Base-by-base conservation (phyloP, 2,888 invertebrate species). In the Spilarctia lutea region DNA sequence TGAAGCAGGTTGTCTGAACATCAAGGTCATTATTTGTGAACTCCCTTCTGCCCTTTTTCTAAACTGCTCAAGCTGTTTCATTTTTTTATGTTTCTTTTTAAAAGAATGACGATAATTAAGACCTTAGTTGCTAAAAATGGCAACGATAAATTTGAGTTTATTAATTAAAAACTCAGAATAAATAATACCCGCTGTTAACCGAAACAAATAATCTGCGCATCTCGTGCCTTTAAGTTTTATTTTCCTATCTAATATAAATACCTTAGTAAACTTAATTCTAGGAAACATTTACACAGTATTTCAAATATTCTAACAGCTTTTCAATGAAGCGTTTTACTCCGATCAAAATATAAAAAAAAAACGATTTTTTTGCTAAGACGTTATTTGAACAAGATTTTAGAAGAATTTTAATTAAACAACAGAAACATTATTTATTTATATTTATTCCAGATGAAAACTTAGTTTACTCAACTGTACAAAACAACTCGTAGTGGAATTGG, bases 401-500 rank as follows among this genome's bases (percentile, higher is more conserved):
- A 75, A 72, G 48, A 68, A 68, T 72, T 75, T 76, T 76, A 76
- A 76, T 75, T 78, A 68, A 74, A 75, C 42, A 60, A 20, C 33
- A 0, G 13, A 75, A 76, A 79, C 42, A 78, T 72, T 73, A 78
- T 72, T 76, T 75, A 74, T 76, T 45, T 63, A 68, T 66, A 71
- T 75, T 73, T 77, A 72, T 82, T 77, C 71, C 74, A 81, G 72
- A 80, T 70, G 66, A 74, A 75, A 72, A 66, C 76, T 76, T 65
- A 73, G 75, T 79, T 79, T 77, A 27, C 71, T 71, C 77, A 76
- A 78, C 80, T 75, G 76, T 79, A 75, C 79, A 79, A 86, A 87
- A 85, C 86, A 89, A 87, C 87, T 86, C 85, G 84, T 78, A 83
- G 83, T 87, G 87, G 88, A 88, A 87, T 89, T 89, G 88, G 87